Percentiles rank a stretch among this genome's conserved stretches.
Evolutionary conservation across 2,797 vertebrate species (phyloP).

Genomic region (Selene dorsalis): DNA sequence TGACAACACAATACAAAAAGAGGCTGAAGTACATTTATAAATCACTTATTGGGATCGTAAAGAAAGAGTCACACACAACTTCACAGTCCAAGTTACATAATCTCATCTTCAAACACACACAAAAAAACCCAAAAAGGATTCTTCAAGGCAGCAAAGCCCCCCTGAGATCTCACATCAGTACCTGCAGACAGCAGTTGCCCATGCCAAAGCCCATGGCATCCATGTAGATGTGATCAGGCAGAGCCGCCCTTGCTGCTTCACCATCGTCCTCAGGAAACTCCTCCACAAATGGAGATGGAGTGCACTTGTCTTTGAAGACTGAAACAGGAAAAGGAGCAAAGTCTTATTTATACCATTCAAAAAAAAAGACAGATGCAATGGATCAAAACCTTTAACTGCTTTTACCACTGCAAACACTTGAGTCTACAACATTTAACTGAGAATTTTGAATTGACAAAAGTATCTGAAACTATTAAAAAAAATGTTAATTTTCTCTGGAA

Average conservation of each 20-base stretch:
- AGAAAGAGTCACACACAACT: conserved; percentile 8
- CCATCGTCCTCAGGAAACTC: conserved; percentile 90
- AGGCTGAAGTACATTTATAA: conserved; percentile 72
- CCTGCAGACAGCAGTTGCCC: conserved; percentile 99
- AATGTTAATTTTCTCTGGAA: too few relatives aligned
- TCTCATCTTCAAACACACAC: background rate
- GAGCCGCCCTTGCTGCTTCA: conserved; percentile 87
- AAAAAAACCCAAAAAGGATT: background rate
- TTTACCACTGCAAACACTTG: background rate
- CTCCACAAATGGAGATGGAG: conserved; percentile 92
- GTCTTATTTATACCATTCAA: background rate
- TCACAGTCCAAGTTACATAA: background rate
- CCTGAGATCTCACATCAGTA: conserved; percentile 54
- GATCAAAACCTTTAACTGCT: background rate
- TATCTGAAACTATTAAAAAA: background rate
- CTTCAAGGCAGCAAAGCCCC: background rate
- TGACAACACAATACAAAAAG: conserved; percentile 57
- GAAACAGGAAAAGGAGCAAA: conserved; percentile 18
- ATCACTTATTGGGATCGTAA: conserved; percentile 62
- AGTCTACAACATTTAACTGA: background rate
- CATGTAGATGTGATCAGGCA: conserved; percentile 97
- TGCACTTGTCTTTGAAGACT: conserved; percentile 97
- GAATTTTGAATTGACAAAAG: background rate
- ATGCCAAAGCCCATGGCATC: conserved; percentile 99
- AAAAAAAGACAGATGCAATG: background rate